phyloP scores from a whole-genome alignment of 2,888 invertebrate genomes.

The Parascotia fuliginaria region DNA sequence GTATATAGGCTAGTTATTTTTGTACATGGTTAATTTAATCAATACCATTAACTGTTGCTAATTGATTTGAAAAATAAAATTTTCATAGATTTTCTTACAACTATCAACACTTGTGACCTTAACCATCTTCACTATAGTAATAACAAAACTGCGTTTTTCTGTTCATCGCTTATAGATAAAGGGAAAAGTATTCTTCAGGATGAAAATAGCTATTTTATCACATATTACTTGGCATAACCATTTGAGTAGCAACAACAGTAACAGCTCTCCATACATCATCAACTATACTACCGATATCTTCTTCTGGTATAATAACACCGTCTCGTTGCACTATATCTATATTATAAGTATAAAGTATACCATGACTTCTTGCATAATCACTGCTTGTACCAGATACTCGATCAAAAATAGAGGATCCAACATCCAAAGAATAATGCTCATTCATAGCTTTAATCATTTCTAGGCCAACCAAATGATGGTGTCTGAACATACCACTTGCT shows the following conservation, averaged over 20 bases:
- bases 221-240: constrained; percentile 23
- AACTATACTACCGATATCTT: constrained; percentile 55
- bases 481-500: constrained; percentile 68
- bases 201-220: neutral
- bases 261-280: constrained; percentile 70
- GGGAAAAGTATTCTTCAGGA: neutral
- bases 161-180: no score
- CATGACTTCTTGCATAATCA: constrained; percentile 61
- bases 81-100: no score
- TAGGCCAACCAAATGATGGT: constrained; percentile 61
- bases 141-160: no score
- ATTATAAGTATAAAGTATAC: constrained; percentile 62
- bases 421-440: constrained; percentile 55
- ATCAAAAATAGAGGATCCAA: constrained; percentile 60
- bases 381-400: constrained; percentile 70
- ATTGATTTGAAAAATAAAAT: no score
- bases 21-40: no score
- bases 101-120: no score
- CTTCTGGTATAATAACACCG: constrained; percentile 62
- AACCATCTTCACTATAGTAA: no score
- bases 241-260: constrained; percentile 52
- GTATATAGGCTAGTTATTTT: no score
- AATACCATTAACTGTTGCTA: no score
- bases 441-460: constrained; percentile 59
- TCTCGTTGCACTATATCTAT: constrained; percentile 61